These are phyloP conservation scores for Sarcophaga rosellei DNA, from an alignment of 2,888 invertebrate species.

Conservation along the genomic window DNA sequence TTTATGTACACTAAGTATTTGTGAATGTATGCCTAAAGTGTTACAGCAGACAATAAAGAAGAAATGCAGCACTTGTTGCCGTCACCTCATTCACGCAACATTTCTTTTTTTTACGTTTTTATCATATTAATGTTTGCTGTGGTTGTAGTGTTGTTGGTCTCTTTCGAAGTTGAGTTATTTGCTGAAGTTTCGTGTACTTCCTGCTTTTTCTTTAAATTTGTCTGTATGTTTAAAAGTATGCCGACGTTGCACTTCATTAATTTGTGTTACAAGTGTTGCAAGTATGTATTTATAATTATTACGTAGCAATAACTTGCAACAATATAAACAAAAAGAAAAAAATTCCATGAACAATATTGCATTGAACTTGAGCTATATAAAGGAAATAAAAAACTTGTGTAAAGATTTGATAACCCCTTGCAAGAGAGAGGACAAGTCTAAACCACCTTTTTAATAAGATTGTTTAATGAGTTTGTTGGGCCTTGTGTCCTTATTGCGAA, in stretches of 20 bases:
- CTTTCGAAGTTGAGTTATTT: not conserved
- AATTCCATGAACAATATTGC: slow-evolving; percentile 18
- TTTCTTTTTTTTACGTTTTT: slow-evolving; percentile 7
- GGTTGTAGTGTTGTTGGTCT: not conserved
- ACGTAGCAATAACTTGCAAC: not conserved
- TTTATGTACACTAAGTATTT: not conserved
- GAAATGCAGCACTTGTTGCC: slow-evolving; percentile 29
- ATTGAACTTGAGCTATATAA: slow-evolving; percentile 44
- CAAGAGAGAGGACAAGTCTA: too few species aligned
- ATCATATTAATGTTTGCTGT: not conserved
- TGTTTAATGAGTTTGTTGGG: too few species aligned
- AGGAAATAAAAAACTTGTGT: not conserved
- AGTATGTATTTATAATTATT: not conserved
- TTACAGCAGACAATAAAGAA: not conserved
- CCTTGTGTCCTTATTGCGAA: rapidly evolving
- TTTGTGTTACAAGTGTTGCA: slow-evolving; percentile 10
- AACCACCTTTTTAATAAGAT: too few species aligned
- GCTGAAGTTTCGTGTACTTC: slow-evolving; percentile 13
- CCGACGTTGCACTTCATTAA: slow-evolving; percentile 39
- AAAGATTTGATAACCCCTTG: not conserved
- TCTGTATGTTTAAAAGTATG: not conserved
- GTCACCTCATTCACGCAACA: slow-evolving; percentile 41
- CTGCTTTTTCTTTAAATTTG: slow-evolving; percentile 41
- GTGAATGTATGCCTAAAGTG: not conserved
- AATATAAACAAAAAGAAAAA: not conserved